A percentile compares a stretch with the other conserved stretches of the same genome.
phyloP scores from a whole-genome alignment of 2,797 vertebrate genomes.

The Furcifer pardalis region DNA sequence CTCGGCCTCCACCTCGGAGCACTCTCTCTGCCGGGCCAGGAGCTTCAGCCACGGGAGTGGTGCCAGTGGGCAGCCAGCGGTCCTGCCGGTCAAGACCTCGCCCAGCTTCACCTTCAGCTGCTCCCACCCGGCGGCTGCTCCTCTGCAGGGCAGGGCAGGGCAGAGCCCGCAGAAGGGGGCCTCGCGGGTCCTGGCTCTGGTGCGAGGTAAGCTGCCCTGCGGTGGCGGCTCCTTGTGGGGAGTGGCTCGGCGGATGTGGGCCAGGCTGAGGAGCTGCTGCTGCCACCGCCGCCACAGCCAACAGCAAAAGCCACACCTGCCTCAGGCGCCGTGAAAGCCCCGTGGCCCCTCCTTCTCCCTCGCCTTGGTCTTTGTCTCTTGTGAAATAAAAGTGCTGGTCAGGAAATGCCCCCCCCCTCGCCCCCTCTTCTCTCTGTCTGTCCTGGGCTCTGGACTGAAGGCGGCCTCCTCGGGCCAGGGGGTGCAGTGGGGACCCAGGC shows the following conservation, averaged over 20 bases:
- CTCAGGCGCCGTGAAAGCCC: too few species aligned
- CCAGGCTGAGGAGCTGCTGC: conserved; percentile 65
- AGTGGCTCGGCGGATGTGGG: conserved; percentile 61
- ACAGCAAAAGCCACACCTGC: too few species aligned
- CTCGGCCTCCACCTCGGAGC: conserved; percentile 83
- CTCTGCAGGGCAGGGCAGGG: conserved; percentile 18
- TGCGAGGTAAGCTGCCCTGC: conserved; percentile 84
- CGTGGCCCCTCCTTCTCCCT: fast-evolving
- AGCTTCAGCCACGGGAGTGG: conserved; percentile 83
- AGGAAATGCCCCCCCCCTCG: not conserved
- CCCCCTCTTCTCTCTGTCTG: too few species aligned
- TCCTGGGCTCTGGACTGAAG: too few species aligned
- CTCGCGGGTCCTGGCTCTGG: conserved; percentile 75
- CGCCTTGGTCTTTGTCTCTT: not conserved
- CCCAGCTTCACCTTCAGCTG: conserved; percentile 89
- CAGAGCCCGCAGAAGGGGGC: conserved; percentile 70
- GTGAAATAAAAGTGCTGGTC: conserved; percentile 36
- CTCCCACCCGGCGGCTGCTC: conserved; percentile 66
- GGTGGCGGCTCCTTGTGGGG: conserved; percentile 52
- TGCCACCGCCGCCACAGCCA: too few species aligned
- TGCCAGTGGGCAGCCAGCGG: conserved; percentile 81
- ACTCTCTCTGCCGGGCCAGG: conserved; percentile 77
- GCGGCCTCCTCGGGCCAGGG: too few species aligned
- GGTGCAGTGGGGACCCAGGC: too few species aligned
- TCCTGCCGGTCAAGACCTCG: conserved; percentile 84